Evolutionary conservation across 2,797 vertebrate species (phyloP).

Genomic region (Gallinago solitaria): DNA sequence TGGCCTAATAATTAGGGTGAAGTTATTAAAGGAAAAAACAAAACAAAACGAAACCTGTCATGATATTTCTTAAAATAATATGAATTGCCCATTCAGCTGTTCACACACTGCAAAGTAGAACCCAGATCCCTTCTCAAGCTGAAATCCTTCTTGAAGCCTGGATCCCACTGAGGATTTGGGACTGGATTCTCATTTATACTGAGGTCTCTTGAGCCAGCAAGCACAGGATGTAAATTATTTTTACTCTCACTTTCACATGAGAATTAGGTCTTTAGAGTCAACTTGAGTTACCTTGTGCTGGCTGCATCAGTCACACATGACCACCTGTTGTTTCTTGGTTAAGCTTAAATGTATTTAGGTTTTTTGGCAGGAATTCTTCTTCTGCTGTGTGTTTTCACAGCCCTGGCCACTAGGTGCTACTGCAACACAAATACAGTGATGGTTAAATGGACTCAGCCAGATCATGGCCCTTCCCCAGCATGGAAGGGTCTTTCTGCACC

Average conservation of each 20-base stretch:
- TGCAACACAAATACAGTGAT: conserved; percentile 45
- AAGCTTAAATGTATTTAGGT: neutral
- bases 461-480: neutral
- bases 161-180: conserved; percentile 31
- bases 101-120: conserved; percentile 36
- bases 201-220: conserved; percentile 46
- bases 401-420: conserved; percentile 66
- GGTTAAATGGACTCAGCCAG: neutral
- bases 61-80: conserved; percentile 47
- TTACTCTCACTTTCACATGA: conserved; percentile 62
- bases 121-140: conserved; percentile 17
- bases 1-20: neutral
- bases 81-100: conserved; percentile 50
- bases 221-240: conserved; percentile 60
- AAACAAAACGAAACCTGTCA: conserved; percentile 17
- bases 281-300: conserved; percentile 60
- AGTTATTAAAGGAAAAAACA: conserved; percentile 44
- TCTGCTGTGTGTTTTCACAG: conserved; percentile 20
- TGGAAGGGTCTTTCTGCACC: neutral
- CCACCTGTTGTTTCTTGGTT: conserved; percentile 59
- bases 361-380: neutral
- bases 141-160: conserved; percentile 29
- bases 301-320: neutral
- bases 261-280: conserved; percentile 55
- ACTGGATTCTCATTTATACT: conserved; percentile 55